Conservation (phyloP, 2,888 invertebrate species). For the Pachliopta kotzebuea region DNA sequence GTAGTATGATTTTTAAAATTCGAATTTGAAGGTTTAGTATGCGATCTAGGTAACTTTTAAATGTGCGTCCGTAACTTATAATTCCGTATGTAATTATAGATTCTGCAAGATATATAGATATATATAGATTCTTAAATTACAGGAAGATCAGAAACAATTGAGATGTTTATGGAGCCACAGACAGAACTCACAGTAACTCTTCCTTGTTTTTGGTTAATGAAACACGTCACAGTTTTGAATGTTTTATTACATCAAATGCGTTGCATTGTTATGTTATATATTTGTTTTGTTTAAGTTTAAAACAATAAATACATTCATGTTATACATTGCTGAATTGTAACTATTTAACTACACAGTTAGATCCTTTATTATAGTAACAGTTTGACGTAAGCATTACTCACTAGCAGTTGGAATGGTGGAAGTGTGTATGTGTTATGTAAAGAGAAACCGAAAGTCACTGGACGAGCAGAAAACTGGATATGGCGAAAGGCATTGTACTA, state of each 20-base stretch:
- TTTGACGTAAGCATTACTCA: conserved; percentile 18
- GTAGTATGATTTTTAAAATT: too few relatives aligned
- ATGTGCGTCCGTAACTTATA: too few relatives aligned
- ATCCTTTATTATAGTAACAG: conserved; percentile 33
- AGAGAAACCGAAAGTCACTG: neutral
- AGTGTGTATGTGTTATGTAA: neutral
- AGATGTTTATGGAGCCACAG: too few relatives aligned
- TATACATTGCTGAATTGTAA: conserved; percentile 58
- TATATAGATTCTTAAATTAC: too few relatives aligned
- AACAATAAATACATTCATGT: conserved; percentile 73
- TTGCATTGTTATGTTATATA: conserved; percentile 61
- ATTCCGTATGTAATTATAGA: too few relatives aligned
- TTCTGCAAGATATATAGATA: too few relatives aligned
- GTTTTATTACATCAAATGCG: conserved; percentile 78
- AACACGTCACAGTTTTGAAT: conserved; percentile 47
- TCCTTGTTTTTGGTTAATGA: conserved; percentile 8
- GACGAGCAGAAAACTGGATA: neutral
- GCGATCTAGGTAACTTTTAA: too few relatives aligned
- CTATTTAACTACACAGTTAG: conserved; percentile 40
- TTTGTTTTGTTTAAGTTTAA: conserved; percentile 36
- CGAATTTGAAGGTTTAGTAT: too few relatives aligned
- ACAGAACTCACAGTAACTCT: neutral
- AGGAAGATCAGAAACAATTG: too few relatives aligned
- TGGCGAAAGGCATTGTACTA: neutral
- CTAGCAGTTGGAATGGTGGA: neutral